A percentile compares a stretch with the other conserved stretches of the same genome.
Evolutionary conservation across 2,888 invertebrate genomes (phyloP).

Genomic region (Temnothorax ravouxi): DNA sequence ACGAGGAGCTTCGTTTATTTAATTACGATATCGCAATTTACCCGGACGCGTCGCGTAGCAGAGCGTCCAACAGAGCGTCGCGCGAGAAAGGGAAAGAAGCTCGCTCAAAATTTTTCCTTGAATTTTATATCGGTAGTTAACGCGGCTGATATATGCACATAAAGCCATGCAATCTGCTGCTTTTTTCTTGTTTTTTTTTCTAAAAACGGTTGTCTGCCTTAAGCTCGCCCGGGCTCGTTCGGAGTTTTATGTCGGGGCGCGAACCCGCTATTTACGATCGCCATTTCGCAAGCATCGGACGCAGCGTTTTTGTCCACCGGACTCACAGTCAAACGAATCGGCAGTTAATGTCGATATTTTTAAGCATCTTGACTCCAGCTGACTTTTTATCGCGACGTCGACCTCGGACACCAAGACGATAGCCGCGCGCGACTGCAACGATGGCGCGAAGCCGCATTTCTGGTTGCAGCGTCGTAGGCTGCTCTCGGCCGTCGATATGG

Average conservation of each 20-base stretch:
- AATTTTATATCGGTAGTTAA: constrained; percentile 77
- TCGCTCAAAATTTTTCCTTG: constrained; percentile 56
- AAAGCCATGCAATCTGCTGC: constrained; percentile 54
- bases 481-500: constrained; percentile 34
- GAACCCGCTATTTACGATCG: constrained; percentile 73
- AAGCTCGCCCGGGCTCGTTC: constrained; percentile 63
- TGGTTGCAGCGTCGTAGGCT: constrained; percentile 67
- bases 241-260: constrained; percentile 69
- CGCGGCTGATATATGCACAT: constrained; percentile 67
- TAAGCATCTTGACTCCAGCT: constrained; percentile 25
- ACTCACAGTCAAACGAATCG: constrained; percentile 57
- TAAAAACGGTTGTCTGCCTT: constrained; percentile 51
- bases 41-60: constrained; percentile 9
- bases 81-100: constrained; percentile 16
- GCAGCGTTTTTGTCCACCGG: constrained; percentile 43
- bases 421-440: background rate
- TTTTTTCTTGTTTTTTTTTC: constrained; percentile 59
- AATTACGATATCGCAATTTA: constrained; percentile 62
- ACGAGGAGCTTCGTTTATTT: constrained; percentile 55
- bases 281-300: constrained; percentile 57
- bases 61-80: constrained; percentile 1
- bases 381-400: constrained; percentile 28
- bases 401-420: constrained; percentile 19
- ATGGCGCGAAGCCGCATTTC: constrained; percentile 44
- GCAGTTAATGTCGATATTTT: constrained; percentile 56